Base-by-base conservation (phyloP, 2,888 invertebrate species). In the Argyresthia goedartella region DNA sequence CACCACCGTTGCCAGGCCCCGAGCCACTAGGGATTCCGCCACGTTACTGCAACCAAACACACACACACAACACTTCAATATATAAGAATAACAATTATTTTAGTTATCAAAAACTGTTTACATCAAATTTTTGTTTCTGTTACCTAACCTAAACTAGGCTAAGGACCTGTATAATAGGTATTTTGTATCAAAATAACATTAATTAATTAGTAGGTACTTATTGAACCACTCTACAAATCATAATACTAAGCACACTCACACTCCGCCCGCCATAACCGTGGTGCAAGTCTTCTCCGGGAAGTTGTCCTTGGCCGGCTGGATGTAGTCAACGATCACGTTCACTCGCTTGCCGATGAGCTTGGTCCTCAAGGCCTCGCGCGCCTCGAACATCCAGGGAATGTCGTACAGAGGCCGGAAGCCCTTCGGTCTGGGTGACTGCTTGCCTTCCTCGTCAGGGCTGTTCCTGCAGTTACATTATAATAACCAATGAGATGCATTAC, bases 371-470 rank as follows among this genome's bases (percentile, higher is more conserved):
- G 95, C 99, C 81, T 99, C 99, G 51, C 99, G 91, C 0, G 98
- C 98, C 77, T 99, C 99, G 73, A 94, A 98, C 96, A 99, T 96
- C 91, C 95, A 97, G 1, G 99, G 99, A 68, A 99, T 95, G 73
- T 99, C 99, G 73, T 99, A 99, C 0, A 99, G 89, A 0, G 98
- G 97, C 64, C 96, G 92, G 59, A 84, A 94, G 56, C 91, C 92
- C 76, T 93, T 94, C 3, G 91, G 89, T 56, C 92, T 89, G 11
- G 90, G 89, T 0, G 89, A 81, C n/a, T 88, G 81, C 65, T 93
- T 93, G 13, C 89, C 90, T 60, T 91, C 92, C 50, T 93, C 93
- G 55, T 90, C 91, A 36, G 85, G 76, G 55, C 77, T 82, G 59
- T 86, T 88, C 66, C 71, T 80, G 58, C 13, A 53, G 36, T n/a